Evolutionary conservation across 2,113 vertebrate species (phyloP).

Genomic region (Helogale parvula): DNA sequence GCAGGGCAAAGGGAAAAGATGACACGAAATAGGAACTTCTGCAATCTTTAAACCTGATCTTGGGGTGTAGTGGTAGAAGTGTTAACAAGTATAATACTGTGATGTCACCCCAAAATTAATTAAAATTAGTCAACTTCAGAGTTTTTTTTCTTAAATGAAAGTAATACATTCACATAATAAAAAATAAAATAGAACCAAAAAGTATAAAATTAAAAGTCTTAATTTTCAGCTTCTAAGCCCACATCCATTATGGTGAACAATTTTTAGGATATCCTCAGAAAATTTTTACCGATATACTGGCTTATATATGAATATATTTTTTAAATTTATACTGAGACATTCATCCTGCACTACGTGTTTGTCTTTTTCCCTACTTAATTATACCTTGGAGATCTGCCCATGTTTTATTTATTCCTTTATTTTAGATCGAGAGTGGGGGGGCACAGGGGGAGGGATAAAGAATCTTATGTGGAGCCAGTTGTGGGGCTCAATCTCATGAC

Average conservation of each 20-base stretch:
- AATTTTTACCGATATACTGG: not conserved
- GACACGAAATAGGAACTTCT: not conserved
- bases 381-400: not conserved
- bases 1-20: not conserved
- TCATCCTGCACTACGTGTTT: not conserved
- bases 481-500: too few species aligned
- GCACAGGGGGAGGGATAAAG: too few species aligned
- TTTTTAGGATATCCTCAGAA: not conserved
- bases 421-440: too few species aligned
- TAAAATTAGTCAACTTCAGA: not conserved
- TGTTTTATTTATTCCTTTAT: not conserved
- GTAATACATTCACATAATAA: not conserved
- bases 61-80: not conserved
- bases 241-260: not conserved
- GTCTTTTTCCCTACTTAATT: slow-evolving; percentile 7
- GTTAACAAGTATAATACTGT: not conserved
- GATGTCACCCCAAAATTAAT: not conserved
- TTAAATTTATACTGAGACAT: not conserved
- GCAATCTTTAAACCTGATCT: not conserved
- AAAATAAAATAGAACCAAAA: not conserved
- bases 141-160: not conserved
- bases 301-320: not conserved
- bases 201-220: not conserved
- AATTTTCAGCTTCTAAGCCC: not conserved
- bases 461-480: too few species aligned